phyloP scores from a whole-genome alignment of 2,888 invertebrate species.

The Pammene fasciana region DNA sequence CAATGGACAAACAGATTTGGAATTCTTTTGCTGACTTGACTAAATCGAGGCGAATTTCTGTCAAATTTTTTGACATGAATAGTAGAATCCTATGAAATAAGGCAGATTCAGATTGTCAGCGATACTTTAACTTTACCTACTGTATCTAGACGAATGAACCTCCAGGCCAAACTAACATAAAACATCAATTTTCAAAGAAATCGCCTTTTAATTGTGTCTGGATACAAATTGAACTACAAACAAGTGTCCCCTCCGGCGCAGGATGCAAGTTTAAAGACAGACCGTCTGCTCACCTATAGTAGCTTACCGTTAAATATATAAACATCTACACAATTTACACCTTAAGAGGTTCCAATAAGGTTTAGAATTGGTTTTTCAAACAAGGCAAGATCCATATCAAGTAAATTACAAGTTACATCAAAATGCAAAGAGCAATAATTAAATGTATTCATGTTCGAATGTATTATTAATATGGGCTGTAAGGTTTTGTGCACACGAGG shows the following conservation, averaged over 20 bases:
- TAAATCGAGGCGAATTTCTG: too few relatives aligned
- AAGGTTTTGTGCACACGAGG: constrained; percentile 43
- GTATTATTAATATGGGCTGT: constrained; percentile 35
- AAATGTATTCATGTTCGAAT: constrained; percentile 38
- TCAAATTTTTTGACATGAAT: too few relatives aligned
- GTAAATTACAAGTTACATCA: constrained; percentile 57
- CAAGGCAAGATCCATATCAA: constrained; percentile 37
- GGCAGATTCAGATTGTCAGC: too few relatives aligned
- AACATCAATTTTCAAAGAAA: not conserved
- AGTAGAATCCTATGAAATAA: too few relatives aligned
- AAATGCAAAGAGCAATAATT: constrained; percentile 42
- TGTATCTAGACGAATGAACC: not conserved
- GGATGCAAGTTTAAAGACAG: constrained; percentile 23
- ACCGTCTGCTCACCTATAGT: constrained; percentile 22
- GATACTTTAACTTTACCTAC: too few relatives aligned
- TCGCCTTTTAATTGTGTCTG: constrained; percentile 14
- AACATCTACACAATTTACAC: not conserved
- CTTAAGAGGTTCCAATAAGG: not conserved
- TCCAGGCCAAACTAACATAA: not conserved
- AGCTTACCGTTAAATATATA: constrained; percentile 14
- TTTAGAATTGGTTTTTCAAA: not conserved
- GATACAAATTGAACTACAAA: constrained; percentile 6
- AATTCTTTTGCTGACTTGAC: too few relatives aligned
- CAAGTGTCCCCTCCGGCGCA: constrained; percentile 21
- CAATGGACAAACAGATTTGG: too few relatives aligned